Conservation (phyloP, 1,140 invertebrate species). For the Drosophila malerkotliana region DNA sequence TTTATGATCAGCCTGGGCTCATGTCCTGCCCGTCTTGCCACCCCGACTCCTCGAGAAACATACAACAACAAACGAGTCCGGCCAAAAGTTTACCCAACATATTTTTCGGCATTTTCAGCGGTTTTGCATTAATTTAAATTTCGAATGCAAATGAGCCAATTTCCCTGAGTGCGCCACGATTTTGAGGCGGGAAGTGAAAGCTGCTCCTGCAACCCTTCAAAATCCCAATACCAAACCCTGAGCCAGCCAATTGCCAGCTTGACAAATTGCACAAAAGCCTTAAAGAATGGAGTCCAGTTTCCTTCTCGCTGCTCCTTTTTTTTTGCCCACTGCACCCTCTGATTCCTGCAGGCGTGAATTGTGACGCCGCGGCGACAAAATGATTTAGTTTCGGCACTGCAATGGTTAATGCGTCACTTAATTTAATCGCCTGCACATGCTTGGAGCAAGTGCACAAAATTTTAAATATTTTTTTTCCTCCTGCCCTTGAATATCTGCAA, state of each 20-base stretch:
- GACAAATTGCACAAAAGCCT: slow-evolving; percentile 69
- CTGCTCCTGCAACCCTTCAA: slow-evolving; percentile 59
- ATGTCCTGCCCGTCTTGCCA: neutral
- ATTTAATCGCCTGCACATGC: slow-evolving; percentile 54
- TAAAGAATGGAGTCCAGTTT: slow-evolving; percentile 12
- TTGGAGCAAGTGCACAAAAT: slow-evolving; percentile 8
- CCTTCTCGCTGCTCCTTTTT: neutral
- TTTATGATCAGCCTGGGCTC: slow-evolving; percentile 72
- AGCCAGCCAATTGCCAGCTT: slow-evolving; percentile 60
- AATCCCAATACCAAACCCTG: neutral
- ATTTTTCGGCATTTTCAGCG: slow-evolving; percentile 69
- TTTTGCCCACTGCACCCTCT: slow-evolving; percentile 6
- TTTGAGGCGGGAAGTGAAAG: slow-evolving; percentile 50
- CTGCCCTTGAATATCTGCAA: slow-evolving; percentile 61
- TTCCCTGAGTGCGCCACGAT: slow-evolving; percentile 60
- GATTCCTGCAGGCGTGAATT: slow-evolving; percentile 41
- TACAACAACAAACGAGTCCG: slow-evolving; percentile 41
- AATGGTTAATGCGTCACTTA: slow-evolving; percentile 66
- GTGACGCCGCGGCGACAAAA: slow-evolving; percentile 56
- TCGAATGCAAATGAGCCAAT: slow-evolving; percentile 83
- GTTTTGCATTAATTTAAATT: slow-evolving; percentile 84
- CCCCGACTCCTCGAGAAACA: neutral
- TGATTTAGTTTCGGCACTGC: slow-evolving; percentile 63
- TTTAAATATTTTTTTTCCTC: slow-evolving; percentile 29
- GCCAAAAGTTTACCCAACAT: slow-evolving; percentile 66